Percentiles rank a stretch among this genome's conserved stretches.
These are phyloP conservation scores for Sesia apiformis DNA, from an alignment of 2,888 invertebrate genomes.

Conservation along the genomic window DNA sequence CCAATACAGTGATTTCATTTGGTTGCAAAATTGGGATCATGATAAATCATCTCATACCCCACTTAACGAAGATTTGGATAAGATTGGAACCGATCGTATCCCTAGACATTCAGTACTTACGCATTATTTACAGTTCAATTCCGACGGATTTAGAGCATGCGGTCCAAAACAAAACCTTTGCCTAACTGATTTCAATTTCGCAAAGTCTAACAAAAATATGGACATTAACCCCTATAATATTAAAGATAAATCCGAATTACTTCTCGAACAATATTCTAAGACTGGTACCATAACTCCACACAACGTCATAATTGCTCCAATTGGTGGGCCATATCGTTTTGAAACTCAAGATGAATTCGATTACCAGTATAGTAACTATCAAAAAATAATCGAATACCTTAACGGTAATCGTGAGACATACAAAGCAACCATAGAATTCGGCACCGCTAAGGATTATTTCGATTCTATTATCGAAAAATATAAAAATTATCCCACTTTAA, in stretches of 20 bases:
- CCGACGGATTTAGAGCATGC: slow-evolving; percentile 46
- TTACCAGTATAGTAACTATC: slow-evolving; percentile 94
- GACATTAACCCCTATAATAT: slow-evolving; percentile 88
- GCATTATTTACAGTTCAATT: slow-evolving; percentile 54
- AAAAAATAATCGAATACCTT: slow-evolving; percentile 89
- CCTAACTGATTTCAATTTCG: slow-evolving; percentile 74
- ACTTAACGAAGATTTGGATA: slow-evolving; percentile 38
- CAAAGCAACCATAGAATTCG: slow-evolving; percentile 86
- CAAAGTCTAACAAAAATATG: slow-evolving; percentile 81
- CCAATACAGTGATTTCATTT: slow-evolving; percentile 90
- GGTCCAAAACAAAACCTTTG: slow-evolving; percentile 46
- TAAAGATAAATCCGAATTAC: slow-evolving; percentile 85
- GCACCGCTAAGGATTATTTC: slow-evolving; percentile 93
- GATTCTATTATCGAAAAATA: slow-evolving; percentile 77
- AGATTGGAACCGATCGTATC: slow-evolving; percentile 43
- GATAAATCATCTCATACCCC: slow-evolving; percentile 26
- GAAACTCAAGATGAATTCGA: slow-evolving; percentile 92
- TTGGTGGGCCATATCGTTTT: slow-evolving; percentile 95
- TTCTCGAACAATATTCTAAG: slow-evolving; percentile 91
- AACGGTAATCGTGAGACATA: slow-evolving; percentile 82
- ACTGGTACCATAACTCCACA: slow-evolving; percentile 91
- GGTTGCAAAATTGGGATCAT: slow-evolving; percentile 89
- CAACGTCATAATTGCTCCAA: slow-evolving; percentile 91
- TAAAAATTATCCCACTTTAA: slow-evolving; percentile 78
- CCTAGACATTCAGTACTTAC: slow-evolving; percentile 45